These are phyloP conservation scores for Neodon shergylaensis DNA, from an alignment of 2,113 vertebrate species.

Conservation along the genomic window DNA sequence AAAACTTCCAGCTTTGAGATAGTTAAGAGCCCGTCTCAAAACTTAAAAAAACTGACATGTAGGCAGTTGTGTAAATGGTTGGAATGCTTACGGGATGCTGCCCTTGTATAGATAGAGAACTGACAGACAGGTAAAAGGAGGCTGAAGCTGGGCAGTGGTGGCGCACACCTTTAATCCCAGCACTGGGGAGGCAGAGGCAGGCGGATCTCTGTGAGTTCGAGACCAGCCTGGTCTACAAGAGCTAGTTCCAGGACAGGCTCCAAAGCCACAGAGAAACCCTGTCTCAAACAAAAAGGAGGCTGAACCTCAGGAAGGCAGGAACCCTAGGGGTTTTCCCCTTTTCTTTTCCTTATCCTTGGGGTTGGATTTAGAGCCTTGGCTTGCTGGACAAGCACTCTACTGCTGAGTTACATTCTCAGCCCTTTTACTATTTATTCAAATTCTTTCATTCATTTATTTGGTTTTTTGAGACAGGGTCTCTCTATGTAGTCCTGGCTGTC, in stretches of 20 bases:
- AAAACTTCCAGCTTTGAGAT: neutral
- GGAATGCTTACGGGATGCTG: neutral
- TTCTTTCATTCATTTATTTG: neutral
- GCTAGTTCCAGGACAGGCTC: too few relatives aligned
- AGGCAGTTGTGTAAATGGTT: neutral
- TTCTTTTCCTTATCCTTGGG: too few relatives aligned
- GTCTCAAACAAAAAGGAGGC: neutral
- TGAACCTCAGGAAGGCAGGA: neutral
- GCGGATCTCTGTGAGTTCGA: too few relatives aligned
- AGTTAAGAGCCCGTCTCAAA: neutral
- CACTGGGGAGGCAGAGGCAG: too few relatives aligned
- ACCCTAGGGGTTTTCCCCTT: accelerated
- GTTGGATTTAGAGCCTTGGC: neutral
- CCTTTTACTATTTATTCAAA: neutral
- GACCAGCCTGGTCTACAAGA: too few relatives aligned
- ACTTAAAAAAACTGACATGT: neutral
- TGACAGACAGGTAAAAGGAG: neutral
- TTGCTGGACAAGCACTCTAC: too few relatives aligned
- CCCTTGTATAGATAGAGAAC: neutral
- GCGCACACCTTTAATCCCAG: too few relatives aligned
- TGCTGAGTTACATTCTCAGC: neutral
- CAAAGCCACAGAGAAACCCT: too few relatives aligned
- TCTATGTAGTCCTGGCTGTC: neutral
- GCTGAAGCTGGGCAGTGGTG: neutral
- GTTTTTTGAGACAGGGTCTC: neutral